Percentiles rank a stretch among this genome's conserved stretches.
Evolutionary conservation across 2,113 vertebrate genomes (phyloP).

Genomic region (Edolisoma coerulescens): DNA sequence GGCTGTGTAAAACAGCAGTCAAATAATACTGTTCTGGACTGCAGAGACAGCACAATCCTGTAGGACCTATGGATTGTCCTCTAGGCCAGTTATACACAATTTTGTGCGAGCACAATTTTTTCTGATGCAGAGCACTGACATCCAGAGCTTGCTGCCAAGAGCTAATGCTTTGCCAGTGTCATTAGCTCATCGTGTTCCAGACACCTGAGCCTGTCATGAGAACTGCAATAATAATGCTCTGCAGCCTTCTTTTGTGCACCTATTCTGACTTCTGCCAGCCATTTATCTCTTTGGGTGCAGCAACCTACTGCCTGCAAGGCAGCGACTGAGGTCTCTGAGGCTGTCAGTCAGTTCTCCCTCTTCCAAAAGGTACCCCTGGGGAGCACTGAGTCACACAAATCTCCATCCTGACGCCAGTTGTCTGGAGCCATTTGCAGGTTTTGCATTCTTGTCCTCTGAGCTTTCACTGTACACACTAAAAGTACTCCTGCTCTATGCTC

Average conservation of each 20-base stretch:
- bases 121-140: not conserved
- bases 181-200: not conserved
- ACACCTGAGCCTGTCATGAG: not conserved
- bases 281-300: not conserved
- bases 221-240: not conserved
- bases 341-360: not conserved
- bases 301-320: not conserved
- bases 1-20: not conserved
- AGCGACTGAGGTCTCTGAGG: not conserved
- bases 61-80: not conserved
- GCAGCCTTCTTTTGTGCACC: not conserved
- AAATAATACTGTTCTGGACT: not conserved
- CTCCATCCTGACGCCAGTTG: rapidly evolving
- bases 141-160: not conserved
- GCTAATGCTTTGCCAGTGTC: not conserved
- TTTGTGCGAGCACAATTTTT: not conserved
- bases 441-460: not conserved
- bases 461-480: not conserved
- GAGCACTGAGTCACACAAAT: not conserved
- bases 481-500: not conserved
- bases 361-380: not conserved
- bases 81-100: not conserved
- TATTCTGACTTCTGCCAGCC: not conserved
- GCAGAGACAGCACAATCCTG: not conserved
- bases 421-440: not conserved